Evolutionary conservation across 2,113 vertebrate species (phyloP), one percentile per base, ranked within the genome.

Genomic region (Psittacus erithacus): DNA sequence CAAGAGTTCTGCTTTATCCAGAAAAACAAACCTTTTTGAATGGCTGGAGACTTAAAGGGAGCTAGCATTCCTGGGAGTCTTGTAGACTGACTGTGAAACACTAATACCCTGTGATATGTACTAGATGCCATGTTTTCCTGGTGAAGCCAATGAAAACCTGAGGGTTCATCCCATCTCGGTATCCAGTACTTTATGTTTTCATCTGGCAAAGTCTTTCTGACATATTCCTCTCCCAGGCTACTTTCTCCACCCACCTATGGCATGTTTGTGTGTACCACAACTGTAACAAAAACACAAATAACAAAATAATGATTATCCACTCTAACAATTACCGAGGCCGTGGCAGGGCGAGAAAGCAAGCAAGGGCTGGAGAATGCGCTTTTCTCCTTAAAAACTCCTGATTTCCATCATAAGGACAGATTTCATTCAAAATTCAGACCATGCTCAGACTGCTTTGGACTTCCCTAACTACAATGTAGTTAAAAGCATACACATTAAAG

Each of bases 401-500:
- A 65, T 79, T 82, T 85, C 23, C 82, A 69, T 9, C 13, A 24
- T 39, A 59, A 82, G 64, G 38, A 29, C 19, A 90, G 27, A 86
- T 84, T 95, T 88, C 29, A 91, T 91, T 95, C 33, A 86, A 82
- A 96, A 95, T 76, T 74, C 64, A 92, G 52, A 84, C 33, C 62
- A 35, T 39, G 81, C 62, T 85, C 86, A 88, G 31, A 49, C 49
- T 92, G 87, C 87, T 91, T 94, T 71, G 22, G 63, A 91, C 31
- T 75, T 94, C 59, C 59, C 62, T 92, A 95, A 88, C 78, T 92
- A 57, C 18, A 33, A 28, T 73, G 50, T 38, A 47, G 84, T 63
- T 82, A 94, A 88, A 96, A 96, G 31, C 44, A 95, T 47, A 75
- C 81, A 76, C 10, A 62, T 63, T 96, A 95, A 96, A 92, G 71